These are phyloP conservation scores for Leptopilina myrica DNA, from an alignment of 2,888 invertebrate genomes.

Conservation along the genomic window DNA sequence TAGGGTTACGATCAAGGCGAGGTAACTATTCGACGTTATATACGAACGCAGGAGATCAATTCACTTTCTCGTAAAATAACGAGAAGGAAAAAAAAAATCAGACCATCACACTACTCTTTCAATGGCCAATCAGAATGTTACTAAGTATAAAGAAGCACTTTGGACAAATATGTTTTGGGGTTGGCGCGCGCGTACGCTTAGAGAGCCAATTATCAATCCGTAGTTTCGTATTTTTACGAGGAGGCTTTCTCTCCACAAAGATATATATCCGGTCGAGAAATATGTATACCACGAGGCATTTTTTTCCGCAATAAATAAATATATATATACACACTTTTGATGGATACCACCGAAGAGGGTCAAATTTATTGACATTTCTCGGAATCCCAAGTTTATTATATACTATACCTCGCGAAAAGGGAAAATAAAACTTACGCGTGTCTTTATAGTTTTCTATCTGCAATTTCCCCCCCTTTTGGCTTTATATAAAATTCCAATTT, in stretches of 20 bases:
- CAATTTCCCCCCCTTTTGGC: conserved; percentile 7
- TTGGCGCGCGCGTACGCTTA: conserved; percentile 24
- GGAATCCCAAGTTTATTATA: not conserved
- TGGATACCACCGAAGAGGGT: conserved; percentile 26
- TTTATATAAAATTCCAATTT: not conserved
- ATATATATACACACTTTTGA: not conserved
- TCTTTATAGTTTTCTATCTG: conserved; percentile 4
- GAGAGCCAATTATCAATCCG: conserved; percentile 55
- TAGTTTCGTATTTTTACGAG: conserved; percentile 54
- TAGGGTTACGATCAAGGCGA: conserved; percentile 37
- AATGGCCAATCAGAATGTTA: conserved; percentile 9
- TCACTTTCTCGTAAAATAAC: conserved; percentile 29
- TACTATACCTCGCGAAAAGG: not conserved
- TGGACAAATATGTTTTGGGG: conserved; percentile 25
- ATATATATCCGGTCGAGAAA: not conserved
- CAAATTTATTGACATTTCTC: conserved; percentile 31
- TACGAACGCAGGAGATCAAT: not conserved
- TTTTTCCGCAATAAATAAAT: conserved; percentile 22
- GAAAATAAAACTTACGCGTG: conserved; percentile 22
- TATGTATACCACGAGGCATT: not conserved
- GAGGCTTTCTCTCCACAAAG: conserved; percentile 46
- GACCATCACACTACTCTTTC: not conserved
- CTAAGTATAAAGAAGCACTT: too few species aligned
- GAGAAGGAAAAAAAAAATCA: not conserved
- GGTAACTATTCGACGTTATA: not conserved